Evolutionary conservation across 1,140 invertebrate genomes (phyloP).

Genomic region (Drosophila repleta): DNA sequence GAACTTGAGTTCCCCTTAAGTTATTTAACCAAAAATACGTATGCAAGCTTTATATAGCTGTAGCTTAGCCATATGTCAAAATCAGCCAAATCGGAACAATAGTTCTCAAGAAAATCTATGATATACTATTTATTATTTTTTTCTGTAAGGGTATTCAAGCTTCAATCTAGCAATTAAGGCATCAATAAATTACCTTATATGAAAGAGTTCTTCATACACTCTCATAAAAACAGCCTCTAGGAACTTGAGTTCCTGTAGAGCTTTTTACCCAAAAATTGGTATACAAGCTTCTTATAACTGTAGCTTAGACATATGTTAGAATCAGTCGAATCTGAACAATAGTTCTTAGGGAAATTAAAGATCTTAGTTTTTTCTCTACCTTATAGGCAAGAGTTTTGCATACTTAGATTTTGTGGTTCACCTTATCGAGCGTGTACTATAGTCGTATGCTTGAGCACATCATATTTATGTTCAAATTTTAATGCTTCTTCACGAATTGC

Average conservation of each 20-base stretch:
- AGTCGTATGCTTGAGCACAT: background rate
- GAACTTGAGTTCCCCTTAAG: background rate
- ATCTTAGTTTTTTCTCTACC: no score
- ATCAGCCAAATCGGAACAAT: background rate
- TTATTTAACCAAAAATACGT: background rate
- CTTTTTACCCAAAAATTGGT: no score
- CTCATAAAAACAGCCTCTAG: no score
- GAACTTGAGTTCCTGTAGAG: no score
- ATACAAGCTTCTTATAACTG: no score
- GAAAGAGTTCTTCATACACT: no score
- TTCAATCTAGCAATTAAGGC: background rate
- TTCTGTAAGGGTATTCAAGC: no score
- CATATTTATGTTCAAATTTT: background rate
- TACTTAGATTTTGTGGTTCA: background rate
- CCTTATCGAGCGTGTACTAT: slow-evolving; percentile 30
- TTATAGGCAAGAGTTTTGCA: background rate
- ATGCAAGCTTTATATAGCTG: background rate
- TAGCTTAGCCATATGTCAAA: background rate
- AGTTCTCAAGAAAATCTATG: background rate
- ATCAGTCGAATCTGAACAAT: no score
- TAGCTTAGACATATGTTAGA: no score
- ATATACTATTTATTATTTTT: no score
- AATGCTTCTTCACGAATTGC: slow-evolving; percentile 19
- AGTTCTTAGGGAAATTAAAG: no score
- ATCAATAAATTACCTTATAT: background rate